These are phyloP conservation scores for Rhyzopertha dominica DNA, from an alignment of 1,140 invertebrate species.

Conservation along the genomic window DNA sequence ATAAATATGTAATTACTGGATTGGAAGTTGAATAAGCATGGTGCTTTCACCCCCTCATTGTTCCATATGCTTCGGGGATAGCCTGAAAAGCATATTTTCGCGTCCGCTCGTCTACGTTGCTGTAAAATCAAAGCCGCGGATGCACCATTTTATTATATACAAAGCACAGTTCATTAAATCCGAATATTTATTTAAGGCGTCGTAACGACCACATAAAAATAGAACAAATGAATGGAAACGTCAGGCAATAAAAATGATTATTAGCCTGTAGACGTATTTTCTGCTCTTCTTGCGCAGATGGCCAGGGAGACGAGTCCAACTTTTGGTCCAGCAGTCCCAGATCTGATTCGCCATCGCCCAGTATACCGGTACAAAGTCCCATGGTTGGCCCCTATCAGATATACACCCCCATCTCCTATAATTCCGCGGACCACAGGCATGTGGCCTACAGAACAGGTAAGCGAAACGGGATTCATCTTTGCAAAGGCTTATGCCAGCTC, in stretches of 20 bases:
- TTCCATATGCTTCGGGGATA: too few species aligned
- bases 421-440: slow-evolving; percentile 28
- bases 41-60: too few species aligned
- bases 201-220: slow-evolving; percentile 1
- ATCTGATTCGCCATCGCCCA: slow-evolving; percentile 40
- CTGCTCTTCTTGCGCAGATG: slow-evolving; percentile 27
- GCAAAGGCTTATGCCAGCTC: slow-evolving; percentile 1
- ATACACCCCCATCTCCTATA: slow-evolving; percentile 31
- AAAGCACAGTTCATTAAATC: neutral
- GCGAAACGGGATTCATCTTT: neutral
- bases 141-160: neutral
- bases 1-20: too few species aligned
- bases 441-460: slow-evolving; percentile 34
- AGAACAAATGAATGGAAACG: neutral
- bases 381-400: slow-evolving; percentile 34
- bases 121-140: neutral
- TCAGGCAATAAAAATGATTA: neutral
- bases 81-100: too few species aligned
- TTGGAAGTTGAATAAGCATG: too few species aligned
- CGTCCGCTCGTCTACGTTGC: too few species aligned
- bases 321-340: slow-evolving; percentile 42
- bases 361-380: slow-evolving; percentile 26
- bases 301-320: slow-evolving; percentile 39
- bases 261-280: neutral
- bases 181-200: neutral